A percentile compares a stretch with the other conserved stretches of the same genome.
Conservation (phyloP, 2,113 vertebrate species). For the Plotosus lineatus region DNA sequence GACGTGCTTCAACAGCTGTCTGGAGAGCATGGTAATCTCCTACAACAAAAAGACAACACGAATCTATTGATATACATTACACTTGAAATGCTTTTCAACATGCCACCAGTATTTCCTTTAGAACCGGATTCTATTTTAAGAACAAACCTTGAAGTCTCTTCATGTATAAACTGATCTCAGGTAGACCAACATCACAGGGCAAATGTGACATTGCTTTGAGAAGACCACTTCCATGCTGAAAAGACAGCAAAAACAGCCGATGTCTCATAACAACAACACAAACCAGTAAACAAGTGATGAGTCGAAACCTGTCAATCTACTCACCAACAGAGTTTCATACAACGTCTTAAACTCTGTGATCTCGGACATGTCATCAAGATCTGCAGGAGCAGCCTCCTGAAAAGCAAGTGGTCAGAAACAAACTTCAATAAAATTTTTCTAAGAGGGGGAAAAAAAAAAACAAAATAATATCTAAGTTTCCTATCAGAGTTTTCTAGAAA, state of each 20-base stretch:
- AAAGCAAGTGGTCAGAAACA: conserved; percentile 6
- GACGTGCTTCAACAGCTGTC: conserved; percentile 43
- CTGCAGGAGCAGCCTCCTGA: conserved; percentile 61
- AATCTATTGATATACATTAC: not conserved
- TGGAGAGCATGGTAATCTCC: conserved; percentile 39
- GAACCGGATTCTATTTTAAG: not conserved
- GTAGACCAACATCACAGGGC: conserved; percentile 60
- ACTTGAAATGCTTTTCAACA: no score
- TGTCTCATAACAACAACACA: not conserved
- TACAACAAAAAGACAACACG: conserved; percentile 38
- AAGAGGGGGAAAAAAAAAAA: no score
- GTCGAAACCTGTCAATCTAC: not conserved
- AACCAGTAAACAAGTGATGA: not conserved
- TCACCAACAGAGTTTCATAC: conserved; percentile 65
- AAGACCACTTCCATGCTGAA: conserved; percentile 56
- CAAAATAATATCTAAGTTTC: no score
- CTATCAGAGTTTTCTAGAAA: not conserved
- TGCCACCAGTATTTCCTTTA: not conserved
- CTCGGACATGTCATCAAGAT: conserved; percentile 65
- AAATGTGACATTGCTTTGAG: conserved; percentile 59
- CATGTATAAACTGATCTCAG: conserved; percentile 62
- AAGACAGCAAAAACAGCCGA: conserved; percentile 7
- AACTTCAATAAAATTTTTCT: not conserved
- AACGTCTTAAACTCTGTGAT: conserved; percentile 64
- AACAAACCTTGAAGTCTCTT: conserved; percentile 40